Evolutionary conservation across 1,140 invertebrate genomes (phyloP).

Genomic region (Trichoplusia ni): DNA sequence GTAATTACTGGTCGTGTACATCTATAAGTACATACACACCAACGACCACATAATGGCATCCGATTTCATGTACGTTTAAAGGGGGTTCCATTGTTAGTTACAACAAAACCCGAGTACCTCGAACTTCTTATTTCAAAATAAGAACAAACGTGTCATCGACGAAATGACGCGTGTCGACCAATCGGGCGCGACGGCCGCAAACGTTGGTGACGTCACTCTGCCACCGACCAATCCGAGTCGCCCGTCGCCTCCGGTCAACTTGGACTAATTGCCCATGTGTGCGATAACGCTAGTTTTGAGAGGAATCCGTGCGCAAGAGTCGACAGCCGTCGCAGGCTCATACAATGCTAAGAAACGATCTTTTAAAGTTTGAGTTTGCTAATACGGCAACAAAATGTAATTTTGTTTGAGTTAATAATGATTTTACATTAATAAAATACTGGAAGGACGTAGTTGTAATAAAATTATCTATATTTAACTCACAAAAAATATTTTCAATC

Average conservation of each 20-base stretch:
- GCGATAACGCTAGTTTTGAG: slow-evolving; percentile 73
- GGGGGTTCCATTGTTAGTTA: slow-evolving; percentile 60
- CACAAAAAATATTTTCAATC: too few species aligned
- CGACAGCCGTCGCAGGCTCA: slow-evolving; percentile 54
- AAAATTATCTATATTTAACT: too few species aligned
- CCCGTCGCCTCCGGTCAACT: slow-evolving; percentile 78
- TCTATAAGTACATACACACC: slow-evolving; percentile 2
- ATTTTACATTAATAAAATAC: too few species aligned
- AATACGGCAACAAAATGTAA: too few species aligned
- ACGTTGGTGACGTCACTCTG: slow-evolving; percentile 72
- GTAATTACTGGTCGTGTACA: slow-evolving; percentile 17
- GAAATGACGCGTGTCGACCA: slow-evolving; percentile 80
- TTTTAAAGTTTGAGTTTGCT: neutral
- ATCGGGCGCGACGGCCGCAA: slow-evolving; percentile 77
- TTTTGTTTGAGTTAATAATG: too few species aligned
- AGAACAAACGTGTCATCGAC: slow-evolving; percentile 80
- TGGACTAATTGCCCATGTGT: slow-evolving; percentile 80
- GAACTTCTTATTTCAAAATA: slow-evolving; percentile 75
- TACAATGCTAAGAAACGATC: slow-evolving; percentile 15
- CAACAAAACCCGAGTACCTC: slow-evolving; percentile 69
- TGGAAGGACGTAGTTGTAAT: too few species aligned
- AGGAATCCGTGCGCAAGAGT: slow-evolving; percentile 69
- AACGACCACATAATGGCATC: slow-evolving; percentile 43
- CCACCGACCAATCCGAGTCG: slow-evolving; percentile 66
- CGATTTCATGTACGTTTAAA: slow-evolving; percentile 43